Evolutionary conservation across 2,113 vertebrate species (phyloP).

Genomic region (Tetrax tetrax): DNA sequence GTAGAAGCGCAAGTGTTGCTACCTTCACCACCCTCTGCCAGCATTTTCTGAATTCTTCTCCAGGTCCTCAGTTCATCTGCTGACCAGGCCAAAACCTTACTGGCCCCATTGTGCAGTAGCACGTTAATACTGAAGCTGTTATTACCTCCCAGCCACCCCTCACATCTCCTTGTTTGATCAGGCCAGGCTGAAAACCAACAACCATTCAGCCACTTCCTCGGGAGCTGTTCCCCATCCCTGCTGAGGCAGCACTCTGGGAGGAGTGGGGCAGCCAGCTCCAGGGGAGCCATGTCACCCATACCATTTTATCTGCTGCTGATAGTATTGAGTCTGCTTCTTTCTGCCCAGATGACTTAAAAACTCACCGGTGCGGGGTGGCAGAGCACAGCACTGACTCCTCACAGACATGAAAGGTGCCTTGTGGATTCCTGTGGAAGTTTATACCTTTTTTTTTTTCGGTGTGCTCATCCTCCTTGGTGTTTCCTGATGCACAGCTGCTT

Average conservation of each 20-base stretch:
- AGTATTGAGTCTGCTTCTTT: not conserved
- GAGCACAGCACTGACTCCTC: fast-evolving
- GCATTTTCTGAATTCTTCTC: not conserved
- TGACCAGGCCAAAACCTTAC: not conserved
- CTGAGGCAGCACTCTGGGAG: fast-evolving
- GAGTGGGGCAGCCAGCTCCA: not conserved
- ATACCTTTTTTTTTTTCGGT: not conserved
- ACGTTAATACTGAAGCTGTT: not conserved
- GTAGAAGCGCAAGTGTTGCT: not conserved
- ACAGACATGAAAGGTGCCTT: not conserved
- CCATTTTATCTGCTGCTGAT: not conserved
- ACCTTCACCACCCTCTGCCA: not conserved
- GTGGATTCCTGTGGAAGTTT: not conserved
- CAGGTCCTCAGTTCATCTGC: not conserved
- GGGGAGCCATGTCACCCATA: not conserved
- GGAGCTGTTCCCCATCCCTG: not conserved
- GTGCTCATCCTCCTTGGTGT: fast-evolving
- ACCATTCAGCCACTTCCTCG: fast-evolving
- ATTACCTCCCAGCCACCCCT: not conserved
- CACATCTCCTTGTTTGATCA: not conserved
- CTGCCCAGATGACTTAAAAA: not conserved
- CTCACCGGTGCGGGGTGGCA: fast-evolving
- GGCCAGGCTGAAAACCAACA: not conserved
- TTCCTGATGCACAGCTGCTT: not conserved
- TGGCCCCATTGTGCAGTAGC: not conserved